A percentile compares a stretch with the other conserved stretches of the same genome.
Evolutionary conservation across 2,797 vertebrate species (phyloP).

Genomic region (Acanthis flammea): DNA sequence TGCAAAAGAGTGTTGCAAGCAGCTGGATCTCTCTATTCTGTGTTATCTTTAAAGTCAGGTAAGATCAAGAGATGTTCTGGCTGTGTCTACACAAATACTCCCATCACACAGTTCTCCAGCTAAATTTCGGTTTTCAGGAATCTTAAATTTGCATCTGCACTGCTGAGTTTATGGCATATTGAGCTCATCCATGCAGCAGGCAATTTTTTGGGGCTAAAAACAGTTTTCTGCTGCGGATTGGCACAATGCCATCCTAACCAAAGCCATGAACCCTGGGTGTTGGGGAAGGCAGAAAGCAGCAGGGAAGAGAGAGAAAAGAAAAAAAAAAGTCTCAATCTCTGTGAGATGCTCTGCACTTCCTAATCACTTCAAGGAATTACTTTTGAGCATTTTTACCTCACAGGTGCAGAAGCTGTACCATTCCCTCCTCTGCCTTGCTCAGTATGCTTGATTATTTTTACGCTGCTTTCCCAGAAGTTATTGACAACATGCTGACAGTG

Average conservation of each 20-base stretch:
- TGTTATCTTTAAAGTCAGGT: neutral
- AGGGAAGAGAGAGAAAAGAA: neutral
- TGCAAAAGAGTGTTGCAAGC: neutral
- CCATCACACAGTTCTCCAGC: neutral
- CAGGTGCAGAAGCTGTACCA: neutral
- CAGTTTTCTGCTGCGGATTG: neutral
- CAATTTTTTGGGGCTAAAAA: neutral
- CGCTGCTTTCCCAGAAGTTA: neutral
- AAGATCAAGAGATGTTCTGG: neutral
- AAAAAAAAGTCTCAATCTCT: neutral
- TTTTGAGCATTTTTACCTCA: neutral
- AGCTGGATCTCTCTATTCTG: neutral
- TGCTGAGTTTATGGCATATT: neutral
- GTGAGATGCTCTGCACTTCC: neutral
- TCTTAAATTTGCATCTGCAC: neutral
- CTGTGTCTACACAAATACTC: neutral
- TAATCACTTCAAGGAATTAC: neutral
- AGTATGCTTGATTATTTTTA: constrained; percentile 1
- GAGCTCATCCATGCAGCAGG: neutral
- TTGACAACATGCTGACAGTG: neutral
- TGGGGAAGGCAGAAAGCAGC: rapidly evolving
- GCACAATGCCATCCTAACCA: neutral
- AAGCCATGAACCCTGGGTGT: neutral
- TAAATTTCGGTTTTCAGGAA: neutral
- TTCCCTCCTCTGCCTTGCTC: neutral